Percentiles rank a stretch among this genome's conserved stretches.
These are phyloP conservation scores for Gadopsis bispinosus DNA, from an alignment of 2,797 vertebrate species.

Conservation along the genomic window DNA sequence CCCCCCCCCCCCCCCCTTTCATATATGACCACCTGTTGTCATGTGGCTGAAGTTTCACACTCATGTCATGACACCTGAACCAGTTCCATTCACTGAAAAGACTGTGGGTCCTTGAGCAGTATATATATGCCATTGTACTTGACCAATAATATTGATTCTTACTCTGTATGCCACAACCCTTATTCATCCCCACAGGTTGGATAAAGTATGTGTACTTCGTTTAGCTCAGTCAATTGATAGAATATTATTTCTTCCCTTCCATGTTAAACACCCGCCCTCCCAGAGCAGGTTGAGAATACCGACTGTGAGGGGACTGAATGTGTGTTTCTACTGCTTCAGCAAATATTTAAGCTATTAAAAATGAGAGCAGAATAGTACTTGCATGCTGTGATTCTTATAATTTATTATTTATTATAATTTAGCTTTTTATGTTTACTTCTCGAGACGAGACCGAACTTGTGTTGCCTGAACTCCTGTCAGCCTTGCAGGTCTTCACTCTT, in stretches of 20 bases:
- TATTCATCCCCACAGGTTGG: neutral
- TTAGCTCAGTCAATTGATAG: constrained; percentile 8
- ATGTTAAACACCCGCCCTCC: neutral
- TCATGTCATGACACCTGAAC: neutral
- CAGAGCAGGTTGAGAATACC: neutral
- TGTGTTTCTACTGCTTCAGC: constrained; percentile 41
- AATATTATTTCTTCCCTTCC: neutral
- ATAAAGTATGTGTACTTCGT: constrained; percentile 1
- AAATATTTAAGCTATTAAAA: constrained; percentile 60
- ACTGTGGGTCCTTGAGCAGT: neutral
- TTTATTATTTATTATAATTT: constrained; percentile 48
- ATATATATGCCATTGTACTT: neutral
- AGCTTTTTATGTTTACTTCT: constrained; percentile 52
- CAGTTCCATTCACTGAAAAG: neutral
- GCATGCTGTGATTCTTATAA: constrained; percentile 33
- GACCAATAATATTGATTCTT: neutral
- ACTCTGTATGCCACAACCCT: neutral
- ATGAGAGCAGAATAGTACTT: constrained; percentile 32
- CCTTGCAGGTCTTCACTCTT: constrained; percentile 44
- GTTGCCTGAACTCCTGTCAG: constrained; percentile 42
- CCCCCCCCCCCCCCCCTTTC: neutral
- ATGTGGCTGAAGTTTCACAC: neutral
- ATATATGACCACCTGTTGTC: neutral
- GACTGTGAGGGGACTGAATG: constrained; percentile 19
- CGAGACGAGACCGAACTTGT: constrained; percentile 30